Evolutionary conservation across 2,888 invertebrate genomes (phyloP), one percentile per base, ranked within the genome.

Genomic region (Hirtodrosophila trivittata): DNA sequence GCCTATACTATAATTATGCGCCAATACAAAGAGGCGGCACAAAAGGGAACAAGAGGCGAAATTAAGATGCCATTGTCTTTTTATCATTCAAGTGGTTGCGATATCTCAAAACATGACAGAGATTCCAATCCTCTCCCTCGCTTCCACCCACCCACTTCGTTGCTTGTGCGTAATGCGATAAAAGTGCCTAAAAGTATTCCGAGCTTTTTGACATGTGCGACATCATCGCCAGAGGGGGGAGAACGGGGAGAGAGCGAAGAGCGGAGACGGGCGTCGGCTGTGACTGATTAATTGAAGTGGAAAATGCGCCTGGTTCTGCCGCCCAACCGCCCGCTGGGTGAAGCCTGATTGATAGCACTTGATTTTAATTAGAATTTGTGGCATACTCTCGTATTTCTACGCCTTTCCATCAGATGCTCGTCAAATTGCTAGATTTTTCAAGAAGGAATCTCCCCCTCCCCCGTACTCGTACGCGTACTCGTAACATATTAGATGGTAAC

Each of bases 311-410:
- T 55, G 68, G 68, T 68, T 68, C 5, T 1, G 3, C 1, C 28
- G 2, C 1, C 7, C 28, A 7, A 7, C 28, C n/a, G 3, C 28
- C 28, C 2, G 39, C 60, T 43, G 30, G 12, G 45, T 56, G 74
- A 57, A 77, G 35, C 58, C 47, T 75, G 74, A 75, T 75, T 75
- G 74, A 75, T 75, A 74, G 70, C 70, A 75, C 75, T 75, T 75
- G 75, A 59, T 49, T 77, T 71, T 75, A 77, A 75, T 75, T 75
- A 77, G 71, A 75, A 77, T 75, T 71, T 75, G 75, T 57, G 77
- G 75, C 71, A 64, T 60, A 75, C 71, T 60, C 58, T 57, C 28
- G 9, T n/a, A 14, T n/a, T n/a, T n/a, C n/a, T 10, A 10, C 43
- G 41, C 56, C 39, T 26, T 45, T 45, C 58, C 57, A 45, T 30